These are phyloP conservation scores for Cassiopea andromeda DNA, from an alignment of 30 jellyfish, hydroid and myxozoan species.

Conservation along the genomic window DNA sequence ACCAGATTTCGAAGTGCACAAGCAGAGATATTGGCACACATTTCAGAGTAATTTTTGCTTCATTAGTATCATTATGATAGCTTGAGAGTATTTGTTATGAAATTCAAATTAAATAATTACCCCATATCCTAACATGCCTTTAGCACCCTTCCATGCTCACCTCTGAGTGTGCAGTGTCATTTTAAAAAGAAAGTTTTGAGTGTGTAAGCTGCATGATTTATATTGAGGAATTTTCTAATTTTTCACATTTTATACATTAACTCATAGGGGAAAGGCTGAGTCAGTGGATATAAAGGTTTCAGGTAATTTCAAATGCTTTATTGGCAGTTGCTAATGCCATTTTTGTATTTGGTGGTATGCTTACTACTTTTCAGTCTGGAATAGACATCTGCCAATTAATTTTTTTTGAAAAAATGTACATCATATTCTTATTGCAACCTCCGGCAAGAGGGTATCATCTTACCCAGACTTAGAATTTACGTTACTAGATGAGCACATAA, in stretches of 20 bases:
- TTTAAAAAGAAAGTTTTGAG: neutral
- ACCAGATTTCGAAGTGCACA: no score
- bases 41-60: no score
- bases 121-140: no score
- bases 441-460: neutral
- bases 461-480: neutral
- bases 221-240: neutral
- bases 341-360: no score
- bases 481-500: no score
- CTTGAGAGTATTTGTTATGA: no score
- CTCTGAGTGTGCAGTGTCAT: neutral
- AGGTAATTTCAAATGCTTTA: constrained; percentile 36
- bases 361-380: neutral
- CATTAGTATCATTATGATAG: no score
- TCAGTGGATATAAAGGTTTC: constrained; percentile 81
- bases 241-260: neutral
- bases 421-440: neutral
- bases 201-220: neutral
- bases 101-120: no score
- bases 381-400: neutral
- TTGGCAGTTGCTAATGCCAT: no score
- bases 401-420: neutral
- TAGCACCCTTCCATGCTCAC: no score
- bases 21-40: no score
- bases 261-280: constrained; percentile 88